Base-by-base conservation (phyloP, 2,113 vertebrate genomes). In the Sander lucioperca region DNA sequence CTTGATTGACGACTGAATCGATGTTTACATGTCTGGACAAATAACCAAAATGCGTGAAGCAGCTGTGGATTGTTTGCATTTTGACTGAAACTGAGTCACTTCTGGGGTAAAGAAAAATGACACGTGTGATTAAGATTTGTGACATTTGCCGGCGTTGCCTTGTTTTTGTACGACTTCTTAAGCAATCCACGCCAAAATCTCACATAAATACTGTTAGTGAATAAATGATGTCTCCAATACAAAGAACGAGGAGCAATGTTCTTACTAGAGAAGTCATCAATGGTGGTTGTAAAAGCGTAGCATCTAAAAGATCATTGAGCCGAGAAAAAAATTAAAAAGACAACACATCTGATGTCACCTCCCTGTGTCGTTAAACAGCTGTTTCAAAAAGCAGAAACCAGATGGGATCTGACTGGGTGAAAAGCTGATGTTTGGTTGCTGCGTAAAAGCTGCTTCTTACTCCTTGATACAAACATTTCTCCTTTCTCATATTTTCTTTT, bases 21-120 rank as follows among this genome's bases (percentile, higher is more conserved):
- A 90, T 77, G 74, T 88, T 78, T 86, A 67, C 72, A 86, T 45
- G 78, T 80, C 57, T 80, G 3, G 19, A 67, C 82, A 79, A 91
- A 62, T 65, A 58, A 78, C 33, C 39, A 72, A 85, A 84, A 70
- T 36, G 30, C 30, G 68, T 23, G 30, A 74, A 75, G 51, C 47
- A 36, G 23, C 58, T 72, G 66, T 36, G 54, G 23, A 72, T 33
- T 56, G 18, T 80, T 86, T 82, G 64, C 65, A 67, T 79, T 66
- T 54, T 50, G 27, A 84, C 19, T 64, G 63, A 78, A 88, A 79
- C 12, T 6, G 27, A 76, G 56, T 76, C 50, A 63, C 43, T 53
- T 82, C 67, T 25, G 2, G 2, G 12, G 39, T 10, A 3, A 59
- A 14, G 57, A 54, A 21, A 66, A 59, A 15, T 3, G 16, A 56